These are phyloP conservation scores for Tiliacea citrago DNA, from an alignment of 2,888 invertebrate species.

Conservation along the genomic window DNA sequence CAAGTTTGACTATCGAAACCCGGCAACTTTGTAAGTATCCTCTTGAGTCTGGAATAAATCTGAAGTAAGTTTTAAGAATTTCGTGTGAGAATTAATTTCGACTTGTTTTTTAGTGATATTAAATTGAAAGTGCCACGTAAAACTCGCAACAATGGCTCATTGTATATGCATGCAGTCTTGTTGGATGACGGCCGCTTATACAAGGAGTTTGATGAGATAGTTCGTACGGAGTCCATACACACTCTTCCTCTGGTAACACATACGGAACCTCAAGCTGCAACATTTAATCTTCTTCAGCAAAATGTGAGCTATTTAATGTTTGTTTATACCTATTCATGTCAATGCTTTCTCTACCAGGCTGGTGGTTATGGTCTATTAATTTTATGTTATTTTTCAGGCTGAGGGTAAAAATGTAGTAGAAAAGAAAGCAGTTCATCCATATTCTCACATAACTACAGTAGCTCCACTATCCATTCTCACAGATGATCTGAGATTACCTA, in stretches of 20 bases:
- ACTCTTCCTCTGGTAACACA: slow-evolving; percentile 93
- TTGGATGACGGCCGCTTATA: slow-evolving; percentile 88
- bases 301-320: slow-evolving; percentile 73
- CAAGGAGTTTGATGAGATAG: slow-evolving; percentile 90
- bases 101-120: slow-evolving; percentile 89
- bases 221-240: slow-evolving; percentile 91
- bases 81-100: not conserved
- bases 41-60: not conserved
- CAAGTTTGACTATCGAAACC: slow-evolving; percentile 92
- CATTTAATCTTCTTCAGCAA: slow-evolving; percentile 93
- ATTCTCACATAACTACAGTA: slow-evolving; percentile 94
- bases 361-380: slow-evolving; percentile 6
- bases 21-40: slow-evolving; percentile 80
- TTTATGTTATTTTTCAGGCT: slow-evolving; percentile 71
- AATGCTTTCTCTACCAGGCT: not conserved
- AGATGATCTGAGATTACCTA: slow-evolving; percentile 92
- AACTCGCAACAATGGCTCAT: slow-evolving; percentile 95
- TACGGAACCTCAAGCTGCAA: slow-evolving; percentile 93
- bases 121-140: slow-evolving; percentile 93
- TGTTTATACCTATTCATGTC: not conserved
- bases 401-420: slow-evolving; percentile 64
- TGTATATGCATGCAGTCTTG: slow-evolving; percentile 94
- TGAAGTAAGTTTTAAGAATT: not conserved
- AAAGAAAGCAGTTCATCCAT: slow-evolving; percentile 85
- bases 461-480: slow-evolving; percentile 95